Percentiles rank a stretch among this genome's conserved stretches.
Evolutionary conservation across 2,888 invertebrate genomes (phyloP).

Genomic region (Erynnis tages): DNA sequence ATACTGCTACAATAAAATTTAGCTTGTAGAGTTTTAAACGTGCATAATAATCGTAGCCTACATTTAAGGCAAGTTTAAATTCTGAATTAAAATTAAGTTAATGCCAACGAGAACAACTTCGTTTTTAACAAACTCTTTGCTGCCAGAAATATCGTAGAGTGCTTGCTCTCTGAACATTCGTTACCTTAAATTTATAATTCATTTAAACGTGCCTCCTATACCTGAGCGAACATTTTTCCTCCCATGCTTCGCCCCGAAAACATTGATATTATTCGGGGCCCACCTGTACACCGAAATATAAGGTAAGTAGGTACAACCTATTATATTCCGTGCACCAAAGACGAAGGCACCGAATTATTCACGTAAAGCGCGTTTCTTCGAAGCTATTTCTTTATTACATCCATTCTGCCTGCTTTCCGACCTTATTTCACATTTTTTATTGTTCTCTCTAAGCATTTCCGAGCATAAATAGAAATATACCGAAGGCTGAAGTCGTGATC

Average conservation of each 20-base stretch:
- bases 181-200: slow-evolving; percentile 20
- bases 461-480: slow-evolving; percentile 33
- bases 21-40: background rate
- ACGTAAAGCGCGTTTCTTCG: slow-evolving; percentile 50
- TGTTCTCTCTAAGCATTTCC: slow-evolving; percentile 40
- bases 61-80: background rate
- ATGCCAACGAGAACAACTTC: background rate
- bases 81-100: slow-evolving; percentile 6
- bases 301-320: slow-evolving; percentile 28
- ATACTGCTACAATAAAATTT: slow-evolving; percentile 6
- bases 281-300: slow-evolving; percentile 10
- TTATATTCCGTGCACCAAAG: slow-evolving; percentile 40
- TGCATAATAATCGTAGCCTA: background rate
- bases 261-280: slow-evolving; percentile 33
- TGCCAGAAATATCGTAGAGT: background rate
- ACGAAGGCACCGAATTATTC: slow-evolving; percentile 58
- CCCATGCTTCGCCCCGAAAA: slow-evolving; percentile 20
- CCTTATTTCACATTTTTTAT: slow-evolving; percentile 60
- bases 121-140: slow-evolving; percentile 1
- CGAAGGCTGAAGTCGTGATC: slow-evolving; percentile 27
- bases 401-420: slow-evolving; percentile 49
- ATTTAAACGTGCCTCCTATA: slow-evolving; percentile 17
- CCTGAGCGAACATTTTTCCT: slow-evolving; percentile 7
- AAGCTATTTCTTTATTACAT: slow-evolving; percentile 69
- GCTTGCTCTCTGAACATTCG: slow-evolving; percentile 2